Evolutionary conservation across 2,888 invertebrate genomes (phyloP), one percentile per base, ranked within the genome.

Genomic region (Apodemia hepburni): DNA sequence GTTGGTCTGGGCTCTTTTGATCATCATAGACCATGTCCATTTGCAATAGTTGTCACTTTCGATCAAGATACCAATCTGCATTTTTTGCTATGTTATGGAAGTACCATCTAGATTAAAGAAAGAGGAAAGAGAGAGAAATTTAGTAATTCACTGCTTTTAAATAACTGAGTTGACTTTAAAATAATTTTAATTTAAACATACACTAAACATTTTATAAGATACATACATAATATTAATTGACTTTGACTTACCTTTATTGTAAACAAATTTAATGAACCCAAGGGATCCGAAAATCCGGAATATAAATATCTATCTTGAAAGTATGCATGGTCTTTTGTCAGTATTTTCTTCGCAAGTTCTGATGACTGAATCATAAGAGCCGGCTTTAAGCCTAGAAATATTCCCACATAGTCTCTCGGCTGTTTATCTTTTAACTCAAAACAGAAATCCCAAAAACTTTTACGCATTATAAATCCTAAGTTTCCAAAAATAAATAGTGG

Each of bases 251-350:
- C 86, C 75, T 82, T 83, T 0, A 84, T 69, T 11, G 79, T 75
- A 65, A 87, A 86, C n/a, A 87, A 70, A 71, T 85, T 86, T 33
- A 86, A 70, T 2, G 84, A 75, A 2, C 87, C 87, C 58, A 87
- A 70, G 1, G 83, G 83, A 66, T 87, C 87, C 4, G 77, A 69
- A 17, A 73, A 70, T 9, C 79, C 75, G 0, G 81, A 68, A 58
- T 79, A 81, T 58, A 73, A 59, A 65, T 72, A 76, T 70, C 87
- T 75, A 58, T 86, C 77, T 69, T 80, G 78, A 64, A 87, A 87
- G 68, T 75, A 66, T 0, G 82, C 80, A 57, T 73, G 74, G 63
- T 85, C 84, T 61, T 81, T 83, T 2, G 78, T 77, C 8, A 87
- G 69, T 17, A 87, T 67, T 60, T 69, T 74, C 45, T 75, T 78